A percentile compares a stretch with the other conserved stretches of the same genome.
Evolutionary conservation across 2,888 invertebrate species (phyloP).

Genomic region (Pterobdella sp.): DNA sequence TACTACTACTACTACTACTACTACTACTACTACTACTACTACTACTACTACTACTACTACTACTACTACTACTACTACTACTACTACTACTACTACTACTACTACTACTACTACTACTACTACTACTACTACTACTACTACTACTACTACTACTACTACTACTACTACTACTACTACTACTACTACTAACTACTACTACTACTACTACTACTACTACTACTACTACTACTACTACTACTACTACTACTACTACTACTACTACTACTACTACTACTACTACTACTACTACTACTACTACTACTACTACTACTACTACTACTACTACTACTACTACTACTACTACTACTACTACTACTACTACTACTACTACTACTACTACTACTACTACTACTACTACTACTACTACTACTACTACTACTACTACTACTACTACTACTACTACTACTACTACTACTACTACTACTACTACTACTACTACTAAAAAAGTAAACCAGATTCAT

Average conservation of each 20-base stretch:
- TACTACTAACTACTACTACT: slow-evolving; percentile 1
- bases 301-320: slow-evolving; percentile 3
- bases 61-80: slow-evolving; percentile 21
- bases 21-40: slow-evolving; percentile 20
- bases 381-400: background rate
- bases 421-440: slow-evolving; percentile 3
- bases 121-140: slow-evolving; percentile 19
- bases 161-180: slow-evolving; percentile 21
- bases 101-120: slow-evolving; percentile 13
- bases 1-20: slow-evolving; percentile 21
- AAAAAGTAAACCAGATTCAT: background rate
- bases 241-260: slow-evolving; percentile 16
- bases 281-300: background rate
- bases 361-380: background rate
- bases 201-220: slow-evolving; percentile 21
- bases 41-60: slow-evolving; percentile 16
- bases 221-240: slow-evolving; percentile 15
- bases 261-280: slow-evolving; percentile 20
- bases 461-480: slow-evolving; percentile 2
- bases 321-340: background rate
- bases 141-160: slow-evolving; percentile 21
- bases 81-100: slow-evolving; percentile 16
- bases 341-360: background rate
- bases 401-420: background rate
- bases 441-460: slow-evolving; percentile 3